phyloP scores from a whole-genome alignment of 2,797 vertebrate genomes.

The Balearica regulorum region DNA sequence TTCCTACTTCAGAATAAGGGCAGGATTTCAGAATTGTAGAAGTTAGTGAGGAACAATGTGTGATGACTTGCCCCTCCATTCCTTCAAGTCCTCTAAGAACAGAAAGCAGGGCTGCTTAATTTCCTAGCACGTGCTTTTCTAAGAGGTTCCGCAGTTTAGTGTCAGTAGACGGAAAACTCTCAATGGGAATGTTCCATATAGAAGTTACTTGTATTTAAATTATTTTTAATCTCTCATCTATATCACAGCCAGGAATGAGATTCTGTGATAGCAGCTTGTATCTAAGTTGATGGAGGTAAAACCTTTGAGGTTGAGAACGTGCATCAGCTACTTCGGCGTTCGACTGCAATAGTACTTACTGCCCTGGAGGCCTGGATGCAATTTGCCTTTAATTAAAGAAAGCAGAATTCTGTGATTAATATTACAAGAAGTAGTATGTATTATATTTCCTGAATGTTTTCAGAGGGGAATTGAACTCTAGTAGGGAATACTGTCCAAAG shows the following conservation, averaged over 20 bases:
- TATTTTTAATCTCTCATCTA: background rate
- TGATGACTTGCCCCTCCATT: background rate
- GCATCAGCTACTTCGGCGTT: background rate
- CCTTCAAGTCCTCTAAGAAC: background rate
- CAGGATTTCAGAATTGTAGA: background rate
- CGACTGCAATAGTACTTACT: background rate
- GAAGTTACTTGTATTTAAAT: background rate
- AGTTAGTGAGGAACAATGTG: accelerated
- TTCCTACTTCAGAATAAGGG: background rate
- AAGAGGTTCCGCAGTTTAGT: background rate
- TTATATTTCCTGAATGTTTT: background rate
- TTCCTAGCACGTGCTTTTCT: accelerated
- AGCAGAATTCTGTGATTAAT: background rate
- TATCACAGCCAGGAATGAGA: background rate
- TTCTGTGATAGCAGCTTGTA: background rate
- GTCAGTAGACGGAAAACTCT: background rate
- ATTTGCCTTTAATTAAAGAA: background rate
- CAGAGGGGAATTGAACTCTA: background rate
- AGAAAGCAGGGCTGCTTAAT: background rate
- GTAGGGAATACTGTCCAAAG: background rate
- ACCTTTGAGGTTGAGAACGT: background rate
- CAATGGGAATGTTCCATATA: background rate
- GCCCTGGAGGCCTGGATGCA: background rate
- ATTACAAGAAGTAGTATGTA: background rate
- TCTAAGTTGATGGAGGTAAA: background rate